Evolutionary conservation across 2,113 vertebrate species (phyloP).

Genomic region (Corvus moneduloides): DNA sequence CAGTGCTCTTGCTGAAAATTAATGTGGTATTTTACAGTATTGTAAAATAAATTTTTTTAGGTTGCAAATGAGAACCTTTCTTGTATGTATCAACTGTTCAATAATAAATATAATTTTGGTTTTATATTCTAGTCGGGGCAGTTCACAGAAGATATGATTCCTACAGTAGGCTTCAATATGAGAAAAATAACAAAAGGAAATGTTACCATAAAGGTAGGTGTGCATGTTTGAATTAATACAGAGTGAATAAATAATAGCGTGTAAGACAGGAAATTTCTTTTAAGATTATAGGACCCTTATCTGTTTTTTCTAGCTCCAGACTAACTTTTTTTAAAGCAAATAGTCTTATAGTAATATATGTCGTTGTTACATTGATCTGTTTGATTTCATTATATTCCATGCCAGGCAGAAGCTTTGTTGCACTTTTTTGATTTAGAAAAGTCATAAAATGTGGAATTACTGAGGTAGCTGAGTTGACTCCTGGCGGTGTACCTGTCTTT

Average conservation of each 20-base stretch:
- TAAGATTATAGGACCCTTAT: not conserved
- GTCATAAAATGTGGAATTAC: not conserved
- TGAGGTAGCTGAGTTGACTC: not conserved
- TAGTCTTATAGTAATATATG: not conserved
- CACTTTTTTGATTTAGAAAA: not conserved
- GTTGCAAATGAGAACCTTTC: not conserved
- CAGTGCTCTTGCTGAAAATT: not conserved
- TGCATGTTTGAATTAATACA: not conserved
- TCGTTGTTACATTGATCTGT: not conserved
- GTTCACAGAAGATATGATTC: constrained; percentile 91
- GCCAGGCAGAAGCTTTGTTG: not conserved
- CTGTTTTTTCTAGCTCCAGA: not conserved
- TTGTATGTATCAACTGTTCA: not conserved
- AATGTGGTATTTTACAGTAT: not conserved
- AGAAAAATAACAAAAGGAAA: constrained; percentile 76
- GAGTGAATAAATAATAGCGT: not conserved
- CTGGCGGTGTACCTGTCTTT: not conserved
- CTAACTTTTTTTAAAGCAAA: not conserved
- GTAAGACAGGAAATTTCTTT: not conserved
- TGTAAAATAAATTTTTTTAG: not conserved
- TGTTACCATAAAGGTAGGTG: constrained; percentile 69
- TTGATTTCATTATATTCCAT: not conserved
- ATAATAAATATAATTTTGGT: constrained; percentile 43
- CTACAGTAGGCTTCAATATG: constrained; percentile 90
- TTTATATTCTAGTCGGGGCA: constrained; percentile 78